Percentiles rank a stretch among this genome's conserved stretches.
Evolutionary conservation across 2,888 invertebrate species (phyloP).

Genomic region (Stenurella melanura): DNA sequence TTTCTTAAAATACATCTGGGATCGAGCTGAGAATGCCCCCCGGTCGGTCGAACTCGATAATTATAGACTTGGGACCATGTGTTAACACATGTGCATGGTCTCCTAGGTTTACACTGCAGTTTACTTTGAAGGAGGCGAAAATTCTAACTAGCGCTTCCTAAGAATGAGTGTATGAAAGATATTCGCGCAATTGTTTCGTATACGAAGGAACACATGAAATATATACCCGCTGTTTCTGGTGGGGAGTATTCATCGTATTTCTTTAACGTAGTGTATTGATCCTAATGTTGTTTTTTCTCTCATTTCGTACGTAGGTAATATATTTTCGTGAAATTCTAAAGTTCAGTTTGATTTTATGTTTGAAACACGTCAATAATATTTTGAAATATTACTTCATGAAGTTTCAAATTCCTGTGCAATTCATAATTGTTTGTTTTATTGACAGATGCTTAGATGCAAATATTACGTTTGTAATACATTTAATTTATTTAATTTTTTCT

Average conservation of each 20-base stretch:
- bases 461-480: too few species aligned
- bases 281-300: not conserved
- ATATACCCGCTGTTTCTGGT: not conserved
- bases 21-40: constrained; percentile 69
- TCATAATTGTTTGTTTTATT: not conserved
- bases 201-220: constrained; percentile 4
- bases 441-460: too few species aligned
- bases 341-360: not conserved
- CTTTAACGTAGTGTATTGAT: not conserved
- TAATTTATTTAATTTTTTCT: too few species aligned
- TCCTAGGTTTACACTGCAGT: constrained; percentile 52
- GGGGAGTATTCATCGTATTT: not conserved
- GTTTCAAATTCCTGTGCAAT: not conserved
- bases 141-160: not conserved
- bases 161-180: not conserved
- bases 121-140: constrained; percentile 13
- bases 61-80: constrained; percentile 65
- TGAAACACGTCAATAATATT: not conserved
- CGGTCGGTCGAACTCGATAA: constrained; percentile 61
- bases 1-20: constrained; percentile 83
- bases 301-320: not conserved
- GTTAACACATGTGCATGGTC: constrained; percentile 65
- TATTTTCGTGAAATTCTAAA: not conserved
- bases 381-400: not conserved
- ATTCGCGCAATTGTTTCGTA: constrained; percentile 6